A percentile compares a stretch with the other conserved stretches of the same genome.
Conservation (phyloP, 2,797 vertebrate species). For the Ptychobarbus kaznakovi region DNA sequence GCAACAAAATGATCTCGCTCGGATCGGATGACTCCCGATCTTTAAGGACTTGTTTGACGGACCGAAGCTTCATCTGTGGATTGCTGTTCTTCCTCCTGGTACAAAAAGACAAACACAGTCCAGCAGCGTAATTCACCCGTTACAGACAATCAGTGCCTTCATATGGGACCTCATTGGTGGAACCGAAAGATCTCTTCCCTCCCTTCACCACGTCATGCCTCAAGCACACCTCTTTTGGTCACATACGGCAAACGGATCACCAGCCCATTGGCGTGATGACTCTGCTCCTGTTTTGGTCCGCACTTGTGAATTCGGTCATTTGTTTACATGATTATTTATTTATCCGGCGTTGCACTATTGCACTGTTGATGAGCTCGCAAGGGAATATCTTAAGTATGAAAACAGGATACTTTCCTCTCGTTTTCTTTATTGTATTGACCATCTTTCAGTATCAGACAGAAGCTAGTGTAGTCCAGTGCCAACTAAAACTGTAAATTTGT, state of each 20-base stretch:
- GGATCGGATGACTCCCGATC: background rate
- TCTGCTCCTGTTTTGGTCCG: slow-evolving; percentile 25
- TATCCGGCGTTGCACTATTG: slow-evolving; percentile 62
- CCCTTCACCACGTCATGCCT: slow-evolving; percentile 20
- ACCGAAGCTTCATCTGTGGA: background rate
- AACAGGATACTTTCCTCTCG: slow-evolving; percentile 3
- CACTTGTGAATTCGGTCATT: slow-evolving; percentile 44
- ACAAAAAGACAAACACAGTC: slow-evolving; percentile 8
- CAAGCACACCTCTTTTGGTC: slow-evolving; percentile 44
- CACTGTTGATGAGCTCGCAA: slow-evolving; percentile 65
- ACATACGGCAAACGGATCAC: slow-evolving; percentile 67
- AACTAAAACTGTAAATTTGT: slow-evolving; percentile 47
- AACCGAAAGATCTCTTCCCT: slow-evolving; percentile 56
- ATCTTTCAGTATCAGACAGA: slow-evolving; percentile 42
- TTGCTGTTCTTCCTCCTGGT: slow-evolving; percentile 5
- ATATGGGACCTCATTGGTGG: slow-evolving; percentile 74
- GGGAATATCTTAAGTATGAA: slow-evolving; percentile 65
- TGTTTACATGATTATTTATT: slow-evolving; percentile 65
- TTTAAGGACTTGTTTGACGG: background rate
- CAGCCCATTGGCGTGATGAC: slow-evolving; percentile 59
- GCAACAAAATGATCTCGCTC: background rate
- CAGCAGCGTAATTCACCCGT: background rate
- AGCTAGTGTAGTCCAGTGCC: slow-evolving; percentile 57
- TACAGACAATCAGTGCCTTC: slow-evolving; percentile 83
- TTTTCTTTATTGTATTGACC: slow-evolving; percentile 47